Evolutionary conservation across 1,140 invertebrate genomes (phyloP).

Genomic region (Aleiodes sp.): DNA sequence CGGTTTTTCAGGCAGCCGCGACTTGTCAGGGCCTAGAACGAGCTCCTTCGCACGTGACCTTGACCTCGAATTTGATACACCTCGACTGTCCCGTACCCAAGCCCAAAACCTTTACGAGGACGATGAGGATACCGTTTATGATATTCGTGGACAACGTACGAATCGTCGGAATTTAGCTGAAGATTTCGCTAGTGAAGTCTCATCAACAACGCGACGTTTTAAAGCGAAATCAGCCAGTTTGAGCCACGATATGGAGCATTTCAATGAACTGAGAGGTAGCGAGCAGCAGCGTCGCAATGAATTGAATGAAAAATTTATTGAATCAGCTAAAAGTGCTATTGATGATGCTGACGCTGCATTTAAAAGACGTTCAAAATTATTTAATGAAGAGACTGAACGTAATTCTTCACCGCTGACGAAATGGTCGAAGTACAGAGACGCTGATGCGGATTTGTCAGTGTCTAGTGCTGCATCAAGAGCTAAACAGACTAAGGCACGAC

Average conservation of each 20-base stretch:
- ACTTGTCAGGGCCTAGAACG: constrained; percentile 55
- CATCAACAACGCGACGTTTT: constrained; percentile 52
- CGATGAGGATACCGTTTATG: constrained; percentile 60
- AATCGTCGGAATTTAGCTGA: constrained; percentile 49
- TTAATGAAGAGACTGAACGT: constrained; percentile 63
- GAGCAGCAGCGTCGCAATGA: constrained; percentile 27
- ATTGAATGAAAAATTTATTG: constrained; percentile 32
- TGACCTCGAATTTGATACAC: constrained; percentile 57
- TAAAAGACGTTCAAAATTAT: constrained; percentile 52
- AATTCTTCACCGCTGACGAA: constrained; percentile 56
- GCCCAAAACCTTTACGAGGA: constrained; percentile 43
- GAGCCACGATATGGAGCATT: constrained; percentile 41
- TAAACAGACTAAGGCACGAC: constrained; percentile 57
- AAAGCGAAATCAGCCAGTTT: constrained; percentile 49
- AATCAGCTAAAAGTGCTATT: constrained; percentile 39
- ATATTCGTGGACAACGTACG: constrained; percentile 60
- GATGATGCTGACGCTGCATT: constrained; percentile 51
- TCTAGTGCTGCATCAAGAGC: constrained; percentile 57
- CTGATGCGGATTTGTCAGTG: constrained; percentile 41
- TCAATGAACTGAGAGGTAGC: constrained; percentile 8
- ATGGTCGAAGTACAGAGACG: constrained; percentile 55
- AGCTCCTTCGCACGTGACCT: constrained; percentile 53
- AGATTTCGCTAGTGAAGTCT: constrained; percentile 55
- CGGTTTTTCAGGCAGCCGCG: constrained; percentile 61
- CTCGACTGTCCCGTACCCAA: constrained; percentile 42